Evolutionary conservation across 2,113 vertebrate genomes (phyloP).

Genomic region (Notechis scutatus): DNA sequence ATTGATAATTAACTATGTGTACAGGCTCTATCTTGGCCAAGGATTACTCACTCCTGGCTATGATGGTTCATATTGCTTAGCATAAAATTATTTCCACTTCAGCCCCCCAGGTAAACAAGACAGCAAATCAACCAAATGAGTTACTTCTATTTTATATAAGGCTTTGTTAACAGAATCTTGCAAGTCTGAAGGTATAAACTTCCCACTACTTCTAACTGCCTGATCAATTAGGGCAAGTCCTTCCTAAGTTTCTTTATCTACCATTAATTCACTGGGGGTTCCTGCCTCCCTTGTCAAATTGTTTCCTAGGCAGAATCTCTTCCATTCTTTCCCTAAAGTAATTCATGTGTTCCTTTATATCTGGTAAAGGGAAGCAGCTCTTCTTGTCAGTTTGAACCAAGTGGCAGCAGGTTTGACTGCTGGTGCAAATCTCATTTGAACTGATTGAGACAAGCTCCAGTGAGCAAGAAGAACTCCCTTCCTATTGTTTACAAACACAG

Average conservation of each 20-base stretch:
- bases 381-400: not conserved
- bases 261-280: not conserved
- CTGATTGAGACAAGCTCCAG: constrained; percentile 31
- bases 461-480: constrained; percentile 21
- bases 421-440: constrained; percentile 15
- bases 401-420: not conserved
- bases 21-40: not conserved
- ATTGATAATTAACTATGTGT: not conserved
- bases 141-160: not conserved
- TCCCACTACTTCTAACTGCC: not conserved
- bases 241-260: not conserved
- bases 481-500: constrained; percentile 44
- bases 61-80: not conserved
- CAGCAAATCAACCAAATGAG: not conserved
- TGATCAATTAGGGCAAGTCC: not conserved
- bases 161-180: not conserved
- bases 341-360: not conserved
- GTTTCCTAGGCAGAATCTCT: not conserved
- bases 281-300: not conserved
- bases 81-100: fast-evolving
- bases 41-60: not conserved
- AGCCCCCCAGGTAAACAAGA: not conserved
- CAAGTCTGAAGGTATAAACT: not conserved
- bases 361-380: not conserved
- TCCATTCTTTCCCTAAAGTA: not conserved